A percentile compares a stretch with the other conserved stretches of the same genome.
These are phyloP conservation scores for Montipora efflorescens DNA, from an alignment of 64 coral and sea anemone genomes.

Conservation along the genomic window DNA sequence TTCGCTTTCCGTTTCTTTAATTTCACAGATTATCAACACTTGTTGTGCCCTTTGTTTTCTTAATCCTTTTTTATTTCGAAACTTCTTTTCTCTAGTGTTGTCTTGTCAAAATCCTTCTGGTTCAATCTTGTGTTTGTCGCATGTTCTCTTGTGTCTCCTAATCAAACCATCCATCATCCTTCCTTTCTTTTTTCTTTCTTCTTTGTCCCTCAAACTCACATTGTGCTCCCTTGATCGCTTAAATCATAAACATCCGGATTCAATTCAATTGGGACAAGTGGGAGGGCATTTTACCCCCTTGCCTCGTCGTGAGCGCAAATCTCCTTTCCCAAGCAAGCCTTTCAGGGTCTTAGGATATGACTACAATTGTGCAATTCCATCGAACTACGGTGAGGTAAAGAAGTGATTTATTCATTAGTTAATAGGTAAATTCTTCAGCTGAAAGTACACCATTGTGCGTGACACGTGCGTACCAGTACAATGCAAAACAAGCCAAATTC, in stretches of 20 bases:
- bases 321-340: background rate
- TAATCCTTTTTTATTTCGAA: slow-evolving; percentile 5
- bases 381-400: background rate
- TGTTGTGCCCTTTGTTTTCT: background rate
- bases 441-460: slow-evolving; percentile 35
- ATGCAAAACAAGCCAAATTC: slow-evolving; percentile 30
- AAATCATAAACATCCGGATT: slow-evolving; percentile 30
- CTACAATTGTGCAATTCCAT: background rate
- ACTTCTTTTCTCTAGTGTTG: background rate
- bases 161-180: slow-evolving; percentile 33
- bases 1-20: background rate
- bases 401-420: background rate
- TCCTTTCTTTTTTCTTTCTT: slow-evolving; percentile 3
- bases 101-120: slow-evolving; percentile 29
- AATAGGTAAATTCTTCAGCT: slow-evolving; percentile 42
- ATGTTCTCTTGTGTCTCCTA: slow-evolving; percentile 22
- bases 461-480: slow-evolving; percentile 37
- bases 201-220: slow-evolving; percentile 16
- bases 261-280: background rate
- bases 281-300: background rate
- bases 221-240: slow-evolving; percentile 10
- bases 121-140: background rate
- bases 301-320: background rate
- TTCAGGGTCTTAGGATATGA: background rate
- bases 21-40: background rate